phyloP scores from a whole-genome alignment of 2,888 invertebrate genomes.

The Pachycephus smyrnensis region DNA sequence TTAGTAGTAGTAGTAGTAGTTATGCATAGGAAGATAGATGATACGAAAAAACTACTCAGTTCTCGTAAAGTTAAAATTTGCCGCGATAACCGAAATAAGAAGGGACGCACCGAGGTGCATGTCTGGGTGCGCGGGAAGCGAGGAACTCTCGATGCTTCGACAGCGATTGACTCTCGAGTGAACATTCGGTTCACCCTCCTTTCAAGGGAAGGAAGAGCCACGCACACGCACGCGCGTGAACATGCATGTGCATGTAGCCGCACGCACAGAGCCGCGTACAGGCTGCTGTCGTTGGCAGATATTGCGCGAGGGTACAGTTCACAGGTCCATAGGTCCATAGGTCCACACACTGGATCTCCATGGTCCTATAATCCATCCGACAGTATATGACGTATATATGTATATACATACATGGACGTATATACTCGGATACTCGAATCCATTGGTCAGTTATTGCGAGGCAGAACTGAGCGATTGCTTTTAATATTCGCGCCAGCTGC shows the following conservation, averaged over 20 bases:
- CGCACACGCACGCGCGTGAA: background rate
- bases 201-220: background rate
- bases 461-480: slow-evolving; percentile 59
- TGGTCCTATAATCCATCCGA: background rate
- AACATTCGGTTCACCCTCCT: too few relatives aligned
- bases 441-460: slow-evolving; percentile 55
- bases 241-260: too few relatives aligned
- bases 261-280: too few relatives aligned
- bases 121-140: too few relatives aligned
- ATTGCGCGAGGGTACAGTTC: background rate
- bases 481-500: slow-evolving; percentile 62
- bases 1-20: too few relatives aligned
- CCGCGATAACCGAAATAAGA: too few relatives aligned
- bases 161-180: too few relatives aligned
- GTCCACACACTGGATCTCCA: background rate
- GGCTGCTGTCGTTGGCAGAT: background rate
- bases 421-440: background rate
- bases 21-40: too few relatives aligned
- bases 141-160: too few relatives aligned
- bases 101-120: too few relatives aligned
- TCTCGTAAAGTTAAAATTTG: too few relatives aligned
- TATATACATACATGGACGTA: background rate
- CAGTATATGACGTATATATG: background rate
- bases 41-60: too few relatives aligned
- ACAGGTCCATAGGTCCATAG: background rate